Evolutionary conservation across 2,113 vertebrate genomes (phyloP).

Genomic region (Chrysochloris asiatica): DNA sequence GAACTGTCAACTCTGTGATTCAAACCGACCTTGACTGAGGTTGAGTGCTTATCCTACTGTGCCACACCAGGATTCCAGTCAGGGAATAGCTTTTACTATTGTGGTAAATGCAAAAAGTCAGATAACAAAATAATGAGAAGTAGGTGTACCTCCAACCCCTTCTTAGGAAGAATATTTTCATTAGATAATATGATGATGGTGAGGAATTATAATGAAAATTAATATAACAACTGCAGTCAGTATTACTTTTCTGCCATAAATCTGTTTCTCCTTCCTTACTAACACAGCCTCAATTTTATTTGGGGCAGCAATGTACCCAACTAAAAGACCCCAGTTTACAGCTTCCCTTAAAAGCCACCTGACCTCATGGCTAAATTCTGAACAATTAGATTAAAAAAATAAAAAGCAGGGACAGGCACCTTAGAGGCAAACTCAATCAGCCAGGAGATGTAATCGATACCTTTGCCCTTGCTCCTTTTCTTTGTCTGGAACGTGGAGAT

Average conservation of each 20-base stretch:
- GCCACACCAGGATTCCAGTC: too few relatives aligned
- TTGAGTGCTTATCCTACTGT: too few relatives aligned
- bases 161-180: constrained; percentile 24
- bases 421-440: neutral
- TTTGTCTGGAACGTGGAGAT: neutral
- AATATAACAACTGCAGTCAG: neutral
- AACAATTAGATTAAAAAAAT: neutral
- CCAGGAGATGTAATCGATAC: neutral
- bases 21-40: too few relatives aligned
- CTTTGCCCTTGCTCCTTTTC: neutral
- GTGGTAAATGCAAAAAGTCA: neutral
- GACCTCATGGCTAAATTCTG: neutral
- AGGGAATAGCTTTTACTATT: neutral
- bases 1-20: too few relatives aligned
- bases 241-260: neutral
- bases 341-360: neutral
- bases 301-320: neutral
- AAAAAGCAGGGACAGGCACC: neutral
- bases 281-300: neutral
- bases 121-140: neutral
- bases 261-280: neutral
- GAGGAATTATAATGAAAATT: neutral
- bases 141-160: neutral
- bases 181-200: neutral
- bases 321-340: neutral